A percentile compares a stretch with the other conserved stretches of the same genome.
Evolutionary conservation across 2,113 vertebrate species (phyloP).

Genomic region (Lota lota): DNA sequence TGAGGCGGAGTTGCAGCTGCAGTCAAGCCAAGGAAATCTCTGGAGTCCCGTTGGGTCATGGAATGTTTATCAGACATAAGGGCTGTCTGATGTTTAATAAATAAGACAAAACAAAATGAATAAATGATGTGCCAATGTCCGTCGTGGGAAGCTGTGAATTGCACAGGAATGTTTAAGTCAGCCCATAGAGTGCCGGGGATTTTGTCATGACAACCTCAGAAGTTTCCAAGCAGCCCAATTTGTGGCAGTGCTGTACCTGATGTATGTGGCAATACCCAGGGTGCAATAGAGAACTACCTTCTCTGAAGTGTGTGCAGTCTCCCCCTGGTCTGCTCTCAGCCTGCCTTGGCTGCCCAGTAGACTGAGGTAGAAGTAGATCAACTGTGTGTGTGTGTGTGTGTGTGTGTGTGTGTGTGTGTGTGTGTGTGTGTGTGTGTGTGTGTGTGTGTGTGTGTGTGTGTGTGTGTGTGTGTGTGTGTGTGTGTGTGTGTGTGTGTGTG

Average conservation of each 20-base stretch:
- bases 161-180: background rate
- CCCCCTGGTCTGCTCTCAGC: too few relatives aligned
- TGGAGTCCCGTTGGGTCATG: background rate
- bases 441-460: background rate
- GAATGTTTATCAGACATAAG: background rate
- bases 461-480: slow-evolving; percentile 6
- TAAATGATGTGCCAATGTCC: background rate
- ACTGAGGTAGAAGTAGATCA: background rate
- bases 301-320: background rate
- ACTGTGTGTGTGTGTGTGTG: background rate
- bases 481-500: slow-evolving; percentile 6
- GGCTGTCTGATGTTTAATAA: background rate
- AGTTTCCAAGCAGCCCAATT: background rate
- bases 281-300: background rate
- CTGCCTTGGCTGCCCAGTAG: too few relatives aligned
- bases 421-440: background rate
- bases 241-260: background rate
- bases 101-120: background rate
- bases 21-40: too few relatives aligned
- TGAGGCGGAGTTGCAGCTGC: too few relatives aligned
- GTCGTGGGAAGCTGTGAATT: too few relatives aligned
- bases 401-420: background rate
- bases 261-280: background rate
- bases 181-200: background rate
- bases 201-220: background rate